Evolutionary conservation across 2,113 vertebrate species (phyloP).

Genomic region (Albula glossodonta): DNA sequence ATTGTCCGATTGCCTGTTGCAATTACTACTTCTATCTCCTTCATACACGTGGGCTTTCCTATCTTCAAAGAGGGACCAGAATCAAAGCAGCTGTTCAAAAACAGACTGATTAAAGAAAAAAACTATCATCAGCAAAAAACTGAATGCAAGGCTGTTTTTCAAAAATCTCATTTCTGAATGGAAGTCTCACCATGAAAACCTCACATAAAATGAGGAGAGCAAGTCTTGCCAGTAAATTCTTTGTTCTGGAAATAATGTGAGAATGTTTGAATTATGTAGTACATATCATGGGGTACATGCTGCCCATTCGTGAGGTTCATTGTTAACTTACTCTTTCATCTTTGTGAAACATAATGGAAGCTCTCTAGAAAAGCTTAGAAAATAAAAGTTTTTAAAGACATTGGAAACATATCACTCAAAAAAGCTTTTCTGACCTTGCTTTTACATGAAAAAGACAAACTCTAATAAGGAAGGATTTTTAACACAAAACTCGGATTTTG

Average conservation of each 20-base stretch:
- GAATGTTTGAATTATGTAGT: background rate
- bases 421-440: background rate
- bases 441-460: background rate
- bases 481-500: too few species aligned
- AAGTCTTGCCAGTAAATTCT: background rate
- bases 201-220: background rate
- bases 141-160: too few species aligned
- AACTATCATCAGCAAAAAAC: background rate
- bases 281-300: background rate
- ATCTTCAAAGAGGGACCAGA: background rate
- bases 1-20: background rate
- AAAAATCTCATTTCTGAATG: too few species aligned
- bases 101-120: background rate
- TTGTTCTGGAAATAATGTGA: background rate
- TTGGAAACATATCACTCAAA: background rate
- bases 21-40: constrained; percentile 8
- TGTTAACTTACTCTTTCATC: too few species aligned
- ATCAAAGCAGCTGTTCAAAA: background rate
- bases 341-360: too few species aligned
- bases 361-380: too few species aligned
- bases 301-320: background rate
- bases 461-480: too few species aligned
- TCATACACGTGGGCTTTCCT: background rate
- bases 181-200: background rate
- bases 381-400: background rate